Percentiles rank a stretch among this genome's conserved stretches.
Conservation (phyloP, 2,797 vertebrate genomes). For the Petrocephalus schoutedeni region DNA sequence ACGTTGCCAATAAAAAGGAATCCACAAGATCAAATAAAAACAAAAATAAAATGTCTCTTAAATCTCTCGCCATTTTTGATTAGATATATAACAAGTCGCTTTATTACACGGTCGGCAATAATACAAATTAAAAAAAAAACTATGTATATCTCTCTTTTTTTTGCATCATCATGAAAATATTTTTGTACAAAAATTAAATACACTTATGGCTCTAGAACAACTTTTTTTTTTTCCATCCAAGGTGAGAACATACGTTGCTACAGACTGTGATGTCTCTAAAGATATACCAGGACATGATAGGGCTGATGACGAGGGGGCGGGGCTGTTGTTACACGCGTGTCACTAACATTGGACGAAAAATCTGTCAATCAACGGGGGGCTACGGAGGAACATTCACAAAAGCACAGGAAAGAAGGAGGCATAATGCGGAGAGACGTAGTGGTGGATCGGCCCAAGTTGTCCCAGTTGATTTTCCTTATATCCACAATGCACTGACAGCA, state of each 20-base stretch:
- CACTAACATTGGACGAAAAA: constrained; percentile 83
- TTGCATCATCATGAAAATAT: constrained; percentile 88
- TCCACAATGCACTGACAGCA: constrained; percentile 68
- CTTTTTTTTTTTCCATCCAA: constrained; percentile 48
- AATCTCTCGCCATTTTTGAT: constrained; percentile 58
- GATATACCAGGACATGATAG: constrained; percentile 62
- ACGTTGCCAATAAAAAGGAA: constrained; percentile 76
- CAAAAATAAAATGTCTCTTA: constrained; percentile 63
- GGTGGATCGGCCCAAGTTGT: constrained; percentile 71
- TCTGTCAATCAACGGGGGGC: constrained; percentile 80
- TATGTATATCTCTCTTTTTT: constrained; percentile 52
- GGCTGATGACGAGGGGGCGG: constrained; percentile 46
- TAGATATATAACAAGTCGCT: constrained; percentile 68
- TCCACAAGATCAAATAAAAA: constrained; percentile 62
- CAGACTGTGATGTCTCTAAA: constrained; percentile 59
- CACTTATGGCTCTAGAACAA: constrained; percentile 77
- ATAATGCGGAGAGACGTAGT: constrained; percentile 27
- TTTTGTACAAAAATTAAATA: constrained; percentile 99
- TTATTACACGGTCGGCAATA: constrained; percentile 75
- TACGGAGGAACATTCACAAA: constrained; percentile 83
- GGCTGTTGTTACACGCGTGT: constrained; percentile 66
- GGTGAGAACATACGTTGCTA: constrained; percentile 60
- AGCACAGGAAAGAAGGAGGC: constrained; percentile 68
- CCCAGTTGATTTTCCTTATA: constrained; percentile 66
- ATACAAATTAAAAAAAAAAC: constrained; percentile 66